Evolutionary conservation across 1,140 invertebrate genomes (phyloP).

Genomic region (Dolichoris vasculosae): DNA sequence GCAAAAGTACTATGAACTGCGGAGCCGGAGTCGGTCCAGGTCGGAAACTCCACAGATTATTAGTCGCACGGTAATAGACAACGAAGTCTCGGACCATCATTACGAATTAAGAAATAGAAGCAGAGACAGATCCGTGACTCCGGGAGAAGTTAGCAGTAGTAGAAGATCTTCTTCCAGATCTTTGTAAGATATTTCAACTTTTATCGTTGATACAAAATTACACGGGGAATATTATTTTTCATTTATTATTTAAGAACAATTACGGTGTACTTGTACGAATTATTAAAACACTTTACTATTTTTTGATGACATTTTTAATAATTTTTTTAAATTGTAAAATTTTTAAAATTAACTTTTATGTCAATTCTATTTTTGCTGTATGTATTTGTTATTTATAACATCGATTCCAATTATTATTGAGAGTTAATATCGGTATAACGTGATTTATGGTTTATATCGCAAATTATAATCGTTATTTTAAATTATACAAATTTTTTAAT

Average conservation of each 20-base stretch:
- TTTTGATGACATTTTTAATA: not conserved
- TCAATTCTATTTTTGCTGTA: no score
- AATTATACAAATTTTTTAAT: no score
- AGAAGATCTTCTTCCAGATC: constrained; percentile 62
- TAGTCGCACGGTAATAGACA: constrained; percentile 54
- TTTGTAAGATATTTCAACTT: constrained; percentile 54
- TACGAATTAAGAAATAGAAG: constrained; percentile 67
- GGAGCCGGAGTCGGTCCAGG: constrained; percentile 69
- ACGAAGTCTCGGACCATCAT: constrained; percentile 63
- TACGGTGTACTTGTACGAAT: not conserved
- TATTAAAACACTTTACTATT: not conserved
- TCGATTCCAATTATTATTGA: no score
- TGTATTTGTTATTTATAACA: no score
- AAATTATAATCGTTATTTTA: no score
- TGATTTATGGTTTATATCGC: no score
- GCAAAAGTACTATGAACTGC: constrained; percentile 67
- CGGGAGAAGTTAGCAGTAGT: constrained; percentile 64
- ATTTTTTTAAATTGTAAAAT: no score
- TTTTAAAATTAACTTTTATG: no score
- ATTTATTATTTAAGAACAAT: not conserved
- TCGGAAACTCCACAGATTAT: constrained; percentile 68
- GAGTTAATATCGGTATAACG: no score
- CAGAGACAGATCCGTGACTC: constrained; percentile 68
- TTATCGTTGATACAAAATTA: not conserved
- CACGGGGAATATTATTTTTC: not conserved